These are phyloP conservation scores for Trissoscelio sp. DNA, from an alignment of 2,888 invertebrate genomes.

Conservation along the genomic window DNA sequence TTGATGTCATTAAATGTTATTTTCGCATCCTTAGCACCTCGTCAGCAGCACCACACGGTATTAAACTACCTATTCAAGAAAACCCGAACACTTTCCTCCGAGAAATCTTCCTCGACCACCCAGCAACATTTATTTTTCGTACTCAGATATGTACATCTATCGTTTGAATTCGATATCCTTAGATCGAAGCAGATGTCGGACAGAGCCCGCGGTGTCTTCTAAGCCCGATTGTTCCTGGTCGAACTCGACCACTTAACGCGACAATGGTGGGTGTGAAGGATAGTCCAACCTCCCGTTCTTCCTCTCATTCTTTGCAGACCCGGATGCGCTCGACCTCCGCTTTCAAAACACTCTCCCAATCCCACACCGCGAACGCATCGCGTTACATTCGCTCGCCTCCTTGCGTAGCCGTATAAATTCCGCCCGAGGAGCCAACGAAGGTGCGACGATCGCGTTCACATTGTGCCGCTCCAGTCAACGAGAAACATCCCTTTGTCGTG, in stretches of 20 bases:
- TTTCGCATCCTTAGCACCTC: too few species aligned
- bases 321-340: conserved; percentile 63
- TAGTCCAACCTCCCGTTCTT: conserved; percentile 26
- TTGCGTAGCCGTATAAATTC: conserved; percentile 48
- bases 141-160: conserved; percentile 44
- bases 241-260: conserved; percentile 55
- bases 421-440: conserved; percentile 39
- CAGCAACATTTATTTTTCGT: conserved; percentile 12
- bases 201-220: conserved; percentile 51
- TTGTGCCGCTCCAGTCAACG: conserved; percentile 43
- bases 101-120: conserved; percentile 43
- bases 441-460: conserved; percentile 50
- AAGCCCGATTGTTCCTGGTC: conserved; percentile 47
- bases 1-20: too few species aligned
- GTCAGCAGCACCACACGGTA: too few species aligned
- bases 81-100: background rate
- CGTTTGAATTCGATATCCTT: conserved; percentile 15
- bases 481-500: conserved; percentile 40
- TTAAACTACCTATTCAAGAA: background rate
- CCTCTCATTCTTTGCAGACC: conserved; percentile 44
- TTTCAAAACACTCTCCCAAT: conserved; percentile 60
- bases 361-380: conserved; percentile 30
- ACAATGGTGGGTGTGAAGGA: conserved; percentile 66
- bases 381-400: conserved; percentile 28
- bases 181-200: conserved; percentile 51